Base-by-base conservation (phyloP, 2,113 vertebrate genomes). In the Cyphomyrus discorhynchus region DNA sequence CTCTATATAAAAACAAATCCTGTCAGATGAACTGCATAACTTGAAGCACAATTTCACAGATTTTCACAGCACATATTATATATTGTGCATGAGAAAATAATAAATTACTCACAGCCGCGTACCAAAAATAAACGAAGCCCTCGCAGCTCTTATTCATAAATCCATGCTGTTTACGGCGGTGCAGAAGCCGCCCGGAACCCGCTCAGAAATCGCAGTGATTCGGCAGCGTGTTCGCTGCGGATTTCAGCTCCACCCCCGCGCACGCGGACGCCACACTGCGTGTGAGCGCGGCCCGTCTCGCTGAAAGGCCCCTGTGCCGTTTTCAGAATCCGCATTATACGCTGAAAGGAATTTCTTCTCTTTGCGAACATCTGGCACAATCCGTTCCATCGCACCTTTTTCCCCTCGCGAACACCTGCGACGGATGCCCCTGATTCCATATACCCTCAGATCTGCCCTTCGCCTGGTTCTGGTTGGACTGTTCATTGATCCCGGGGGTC, bases 1-100 rank as follows among this genome's bases (percentile, higher is more conserved):
- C 86, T 90, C 66, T 31, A 87, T 87, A 88, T 9, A 10, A 39
- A 31, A 35, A 87, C 49, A 86, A 90, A 53, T 39, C 27, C n/a
- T 5, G 35, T 52, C 91, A 84, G 21, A 80, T 42, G 15, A 77
- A 39, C 15, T 39, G 31, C 74, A 19, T 21, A 42, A 39, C 74
- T 39, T 80, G 74, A 42, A 80, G 35, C 74, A 21, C 35, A 74
- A 74, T 35, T 35, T 35, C 66, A 74, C 27, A 3, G 62, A 77
- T 19, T 42, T 39, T 39, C 74, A 80, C 35, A 4, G 62, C 1
- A 27, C 24, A 10, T 10, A 77, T 77, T 35, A 42, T 42, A 42
- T 80, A 80, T 42, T 35, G 35, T 42, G 70, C 70, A 77, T 77
- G 31, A 39, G 74, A 7, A 80, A 35, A 80, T 42, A 77, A 15